Conservation (phyloP, 2,797 vertebrate genomes). For the Numenius phaeopus region DNA sequence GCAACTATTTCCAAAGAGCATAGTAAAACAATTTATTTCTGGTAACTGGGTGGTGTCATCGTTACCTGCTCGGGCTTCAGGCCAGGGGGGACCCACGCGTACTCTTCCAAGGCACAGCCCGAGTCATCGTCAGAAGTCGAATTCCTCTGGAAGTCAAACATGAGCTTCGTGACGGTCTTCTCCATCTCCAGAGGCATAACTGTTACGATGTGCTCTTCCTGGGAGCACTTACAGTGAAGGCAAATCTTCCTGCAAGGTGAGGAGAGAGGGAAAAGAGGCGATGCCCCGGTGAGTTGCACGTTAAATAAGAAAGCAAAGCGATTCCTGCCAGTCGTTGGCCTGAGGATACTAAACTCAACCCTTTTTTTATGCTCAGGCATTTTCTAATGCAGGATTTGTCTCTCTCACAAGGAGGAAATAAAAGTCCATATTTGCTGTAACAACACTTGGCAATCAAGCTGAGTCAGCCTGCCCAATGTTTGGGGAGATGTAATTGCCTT, state of each 20-base stretch:
- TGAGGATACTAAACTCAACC: slow-evolving; percentile 35
- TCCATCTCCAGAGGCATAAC: slow-evolving; percentile 98
- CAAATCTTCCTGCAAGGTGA: slow-evolving; percentile 92
- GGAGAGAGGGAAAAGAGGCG: background rate
- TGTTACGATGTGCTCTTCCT: slow-evolving; percentile 95
- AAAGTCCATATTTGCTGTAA: background rate
- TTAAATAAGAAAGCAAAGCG: background rate
- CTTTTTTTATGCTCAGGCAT: background rate
- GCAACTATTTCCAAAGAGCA: background rate
- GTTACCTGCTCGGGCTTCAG: slow-evolving; percentile 98
- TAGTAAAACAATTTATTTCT: background rate
- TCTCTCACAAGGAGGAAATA: background rate
- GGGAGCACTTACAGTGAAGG: slow-evolving; percentile 97
- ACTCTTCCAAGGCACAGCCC: slow-evolving; percentile 97
- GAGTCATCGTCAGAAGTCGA: slow-evolving; percentile 98
- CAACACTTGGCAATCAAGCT: slow-evolving; percentile 31
- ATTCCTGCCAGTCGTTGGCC: background rate
- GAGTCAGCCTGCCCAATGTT: slow-evolving; percentile 5
- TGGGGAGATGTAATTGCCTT: background rate
- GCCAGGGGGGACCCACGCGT: slow-evolving; percentile 96
- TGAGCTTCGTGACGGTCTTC: slow-evolving; percentile 98
- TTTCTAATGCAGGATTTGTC: background rate
- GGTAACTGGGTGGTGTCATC: background rate
- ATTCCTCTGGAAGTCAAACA: slow-evolving; percentile 99
- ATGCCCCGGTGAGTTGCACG: background rate